These are phyloP conservation scores for Ennomos fuscantarius DNA, from an alignment of 2,888 invertebrate species.

Conservation along the genomic window DNA sequence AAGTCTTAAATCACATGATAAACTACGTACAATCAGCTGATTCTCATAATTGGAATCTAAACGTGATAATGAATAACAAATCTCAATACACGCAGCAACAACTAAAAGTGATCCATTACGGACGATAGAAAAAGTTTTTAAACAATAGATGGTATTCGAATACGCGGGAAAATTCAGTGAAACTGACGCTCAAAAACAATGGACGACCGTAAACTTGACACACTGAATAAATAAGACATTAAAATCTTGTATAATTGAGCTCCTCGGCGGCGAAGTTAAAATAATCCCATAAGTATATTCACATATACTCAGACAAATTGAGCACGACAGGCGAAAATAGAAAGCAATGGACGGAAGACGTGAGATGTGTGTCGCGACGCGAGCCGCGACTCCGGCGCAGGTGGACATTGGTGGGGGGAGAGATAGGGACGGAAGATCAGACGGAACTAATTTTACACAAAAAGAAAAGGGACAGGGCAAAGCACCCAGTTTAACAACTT, in stretches of 20 bases:
- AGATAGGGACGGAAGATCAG: conserved; percentile 60
- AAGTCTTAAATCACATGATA: conserved; percentile 21
- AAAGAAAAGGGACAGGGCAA: conserved; percentile 70
- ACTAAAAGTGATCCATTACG: conserved; percentile 41
- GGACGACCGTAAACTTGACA: conserved; percentile 62
- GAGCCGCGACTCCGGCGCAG: conserved; percentile 75
- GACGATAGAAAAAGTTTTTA: conserved; percentile 33
- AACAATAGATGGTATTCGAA: conserved; percentile 39
- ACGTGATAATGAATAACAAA: conserved; percentile 31
- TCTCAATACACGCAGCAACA: conserved; percentile 12
- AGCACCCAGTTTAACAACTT: conserved; percentile 65
- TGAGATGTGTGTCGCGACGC: conserved; percentile 80
- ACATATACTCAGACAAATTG: conserved; percentile 59
- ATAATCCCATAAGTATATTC: conserved; percentile 51
- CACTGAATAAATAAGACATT: conserved; percentile 39
- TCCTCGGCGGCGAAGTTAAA: conserved; percentile 41
- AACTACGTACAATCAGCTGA: conserved; percentile 19
- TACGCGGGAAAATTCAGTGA: conserved; percentile 49
- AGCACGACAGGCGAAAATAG: conserved; percentile 79
- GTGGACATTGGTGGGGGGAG: conserved; percentile 63
- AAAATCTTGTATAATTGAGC: conserved; percentile 33
- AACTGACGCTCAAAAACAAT: conserved; percentile 51
- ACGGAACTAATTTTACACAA: conserved; percentile 60
- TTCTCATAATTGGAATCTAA: conserved; percentile 36
- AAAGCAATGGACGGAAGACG: conserved; percentile 79